These are phyloP conservation scores for Litocranius walleri DNA, from an alignment of 2,113 vertebrate species.

Conservation along the genomic window DNA sequence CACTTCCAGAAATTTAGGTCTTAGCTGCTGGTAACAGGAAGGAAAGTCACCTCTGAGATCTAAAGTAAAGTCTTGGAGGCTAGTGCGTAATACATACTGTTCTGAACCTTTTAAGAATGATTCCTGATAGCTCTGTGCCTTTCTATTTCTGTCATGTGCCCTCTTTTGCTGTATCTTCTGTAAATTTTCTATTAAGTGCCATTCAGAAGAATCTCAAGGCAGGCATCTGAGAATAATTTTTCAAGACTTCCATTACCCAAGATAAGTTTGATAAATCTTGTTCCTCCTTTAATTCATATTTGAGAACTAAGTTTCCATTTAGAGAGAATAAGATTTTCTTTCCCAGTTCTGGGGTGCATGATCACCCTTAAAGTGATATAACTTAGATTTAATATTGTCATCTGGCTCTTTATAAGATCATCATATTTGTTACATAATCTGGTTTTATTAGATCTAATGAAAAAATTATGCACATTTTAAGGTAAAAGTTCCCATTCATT, in stretches of 20 bases:
- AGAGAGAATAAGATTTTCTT: not conserved
- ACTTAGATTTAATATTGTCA: not conserved
- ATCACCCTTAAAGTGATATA: not conserved
- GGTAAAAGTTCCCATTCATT: not conserved
- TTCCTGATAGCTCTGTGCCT: not conserved
- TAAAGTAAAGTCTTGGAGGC: not conserved
- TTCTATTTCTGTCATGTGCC: not conserved
- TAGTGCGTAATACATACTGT: accelerated
- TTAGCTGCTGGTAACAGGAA: not conserved
- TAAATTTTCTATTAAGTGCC: not conserved
- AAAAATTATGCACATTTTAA: not conserved
- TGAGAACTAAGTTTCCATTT: not conserved
- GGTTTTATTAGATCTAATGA: not conserved
- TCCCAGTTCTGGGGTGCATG: not conserved
- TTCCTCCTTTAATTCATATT: not conserved
- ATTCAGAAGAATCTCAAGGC: not conserved
- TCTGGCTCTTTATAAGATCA: not conserved
- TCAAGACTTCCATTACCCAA: not conserved
- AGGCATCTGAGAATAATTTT: not conserved
- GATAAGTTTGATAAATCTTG: not conserved
- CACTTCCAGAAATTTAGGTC: not conserved
- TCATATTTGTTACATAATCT: not conserved
- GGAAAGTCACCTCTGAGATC: not conserved
- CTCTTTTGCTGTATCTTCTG: not conserved
- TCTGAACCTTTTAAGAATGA: not conserved